Percentiles rank a stretch among this genome's conserved stretches.
phyloP scores from a whole-genome alignment of 35 echinoderm and acorn worm genomes.

The Diadema setosum region DNA sequence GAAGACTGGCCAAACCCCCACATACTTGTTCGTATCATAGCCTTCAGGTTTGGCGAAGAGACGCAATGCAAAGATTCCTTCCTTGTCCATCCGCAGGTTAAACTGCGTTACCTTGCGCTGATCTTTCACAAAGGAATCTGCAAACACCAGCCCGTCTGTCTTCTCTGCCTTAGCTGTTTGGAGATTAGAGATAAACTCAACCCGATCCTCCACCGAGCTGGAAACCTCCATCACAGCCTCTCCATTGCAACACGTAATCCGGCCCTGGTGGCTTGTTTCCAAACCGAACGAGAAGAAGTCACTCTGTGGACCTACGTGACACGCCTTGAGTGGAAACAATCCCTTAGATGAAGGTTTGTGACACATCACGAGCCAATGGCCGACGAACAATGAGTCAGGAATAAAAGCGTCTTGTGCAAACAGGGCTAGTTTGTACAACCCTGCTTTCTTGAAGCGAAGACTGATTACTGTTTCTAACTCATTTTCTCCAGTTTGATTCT shows the following conservation, averaged over 20 bases:
- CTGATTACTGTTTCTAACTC: not conserved
- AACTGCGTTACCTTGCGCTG: not conserved
- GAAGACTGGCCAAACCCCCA: not conserved
- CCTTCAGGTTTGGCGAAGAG: not conserved
- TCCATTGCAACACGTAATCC: not conserved
- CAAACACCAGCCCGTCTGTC: not conserved
- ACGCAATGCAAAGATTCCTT: not conserved
- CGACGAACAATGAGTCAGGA: not conserved
- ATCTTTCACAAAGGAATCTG: not conserved
- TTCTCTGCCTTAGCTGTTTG: not conserved
- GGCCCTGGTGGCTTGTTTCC: not conserved
- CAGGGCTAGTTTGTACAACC: not conserved
- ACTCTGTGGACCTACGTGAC: not conserved
- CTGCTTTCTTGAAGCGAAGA: not conserved
- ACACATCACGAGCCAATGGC: not conserved
- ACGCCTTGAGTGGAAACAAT: not conserved
- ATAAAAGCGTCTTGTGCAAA: not conserved
- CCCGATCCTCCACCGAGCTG: not conserved
- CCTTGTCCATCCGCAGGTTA: not conserved
- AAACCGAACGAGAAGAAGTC: not conserved
- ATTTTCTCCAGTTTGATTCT: not conserved
- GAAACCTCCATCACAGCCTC: not conserved
- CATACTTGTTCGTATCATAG: not conserved
- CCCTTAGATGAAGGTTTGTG: not conserved
- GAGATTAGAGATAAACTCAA: not conserved